Base-by-base conservation (phyloP, 2,888 invertebrate genomes). In the Ganaspis brasiliensis region DNA sequence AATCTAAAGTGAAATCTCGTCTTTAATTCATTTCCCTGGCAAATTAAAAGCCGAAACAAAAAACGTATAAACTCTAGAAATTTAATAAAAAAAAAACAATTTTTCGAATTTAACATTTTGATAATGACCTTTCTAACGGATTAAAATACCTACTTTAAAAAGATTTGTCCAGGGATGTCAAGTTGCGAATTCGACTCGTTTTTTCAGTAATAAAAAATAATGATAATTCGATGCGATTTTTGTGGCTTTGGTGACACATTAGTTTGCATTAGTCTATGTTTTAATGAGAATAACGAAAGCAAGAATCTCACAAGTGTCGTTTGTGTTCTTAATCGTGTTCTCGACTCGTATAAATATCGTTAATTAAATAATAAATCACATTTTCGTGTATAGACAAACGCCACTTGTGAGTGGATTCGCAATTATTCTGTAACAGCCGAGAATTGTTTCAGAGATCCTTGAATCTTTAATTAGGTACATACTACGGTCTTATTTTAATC, bases 401-500 rank as follows among this genome's bases (percentile, higher is more conserved):
- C 74, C 80, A 79, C 77, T 81, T 81, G 76, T 70, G 71, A 79
- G 79, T 75, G 26, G 55, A 57, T 75, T 67, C 16, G 31, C n/a
- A 57, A 67, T 67, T 67, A 67, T 67, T 74, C 56, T 79, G 63
- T 75, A 82, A 80, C 82, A 81, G 81, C 79, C 80, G 74, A 79
- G 81, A 82, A 80, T 79, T 76, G 74, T 81, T 79, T 80, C 81
- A 73, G 82, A 82, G 81, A 82, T 81, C 79, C 74, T 81, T 74
- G 75, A 80, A 80, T 80, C 79, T 74, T 81, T 81, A 80, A 81
- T 81, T 80, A 81, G 83, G 81, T 83, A 82, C 81, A 85, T 83
- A 83, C 82, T 85, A 85, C 82, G 76, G 81, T 79, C 81, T 84
- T 83, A 83, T 82, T 81, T 83, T 84, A 82, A 80, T 80, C 81